phyloP scores from a whole-genome alignment of 2,888 invertebrate genomes.

The Choreutis nemorana region DNA sequence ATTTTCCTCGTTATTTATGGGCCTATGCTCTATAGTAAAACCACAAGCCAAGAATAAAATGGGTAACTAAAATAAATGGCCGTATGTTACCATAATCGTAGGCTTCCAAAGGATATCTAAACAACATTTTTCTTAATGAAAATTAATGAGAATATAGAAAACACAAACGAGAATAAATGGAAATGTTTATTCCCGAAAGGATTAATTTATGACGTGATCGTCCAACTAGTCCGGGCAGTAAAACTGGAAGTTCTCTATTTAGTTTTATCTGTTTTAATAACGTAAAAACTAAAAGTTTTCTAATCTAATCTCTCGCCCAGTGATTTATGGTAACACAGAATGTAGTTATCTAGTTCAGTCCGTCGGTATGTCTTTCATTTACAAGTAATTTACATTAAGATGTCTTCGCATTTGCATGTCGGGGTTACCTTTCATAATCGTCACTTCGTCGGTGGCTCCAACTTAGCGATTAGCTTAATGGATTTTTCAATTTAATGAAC shows the following conservation, averaged over 20 bases:
- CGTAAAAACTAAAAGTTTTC: slow-evolving; percentile 39
- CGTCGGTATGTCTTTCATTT: slow-evolving; percentile 40
- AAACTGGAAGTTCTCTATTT: too few relatives aligned
- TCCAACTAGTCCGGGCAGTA: too few relatives aligned
- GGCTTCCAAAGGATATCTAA: slow-evolving; percentile 33
- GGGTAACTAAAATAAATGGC: slow-evolving; percentile 60
- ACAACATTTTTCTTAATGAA: slow-evolving; percentile 41
- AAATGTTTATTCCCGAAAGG: too few relatives aligned
- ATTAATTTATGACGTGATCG: too few relatives aligned
- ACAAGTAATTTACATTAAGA: slow-evolving; percentile 58
- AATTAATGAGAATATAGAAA: slow-evolving; percentile 38
- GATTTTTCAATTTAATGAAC: slow-evolving; percentile 58
- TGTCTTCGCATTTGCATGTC: slow-evolving; percentile 51
- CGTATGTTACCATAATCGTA: slow-evolving; percentile 51
- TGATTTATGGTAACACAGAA: slow-evolving; percentile 43
- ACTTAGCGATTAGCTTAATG: slow-evolving; percentile 55
- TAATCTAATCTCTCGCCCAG: slow-evolving; percentile 39
- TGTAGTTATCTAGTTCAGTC: slow-evolving; percentile 33
- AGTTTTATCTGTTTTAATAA: background rate
- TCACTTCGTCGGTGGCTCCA: slow-evolving; percentile 48
- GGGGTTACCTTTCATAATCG: slow-evolving; percentile 54
- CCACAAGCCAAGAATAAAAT: slow-evolving; percentile 60
- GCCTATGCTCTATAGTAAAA: slow-evolving; percentile 61
- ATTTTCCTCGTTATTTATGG: slow-evolving; percentile 64
- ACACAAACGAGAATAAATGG: slow-evolving; percentile 12